phyloP scores from a whole-genome alignment of 2,797 vertebrate genomes.

The Oreochromis mossambicus region DNA sequence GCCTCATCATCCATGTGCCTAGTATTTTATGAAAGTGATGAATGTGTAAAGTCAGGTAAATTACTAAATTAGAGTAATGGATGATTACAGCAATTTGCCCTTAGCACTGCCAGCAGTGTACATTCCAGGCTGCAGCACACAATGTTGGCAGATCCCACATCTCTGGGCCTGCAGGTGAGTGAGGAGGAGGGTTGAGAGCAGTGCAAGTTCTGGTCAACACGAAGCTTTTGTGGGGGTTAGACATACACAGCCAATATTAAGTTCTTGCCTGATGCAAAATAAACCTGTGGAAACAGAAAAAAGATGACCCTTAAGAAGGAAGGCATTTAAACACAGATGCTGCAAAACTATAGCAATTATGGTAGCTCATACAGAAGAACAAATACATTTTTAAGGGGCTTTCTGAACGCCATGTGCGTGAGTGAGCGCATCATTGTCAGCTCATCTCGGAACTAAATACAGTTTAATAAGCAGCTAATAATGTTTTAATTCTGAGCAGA shows the following conservation, averaged over 20 bases:
- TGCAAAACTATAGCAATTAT: background rate
- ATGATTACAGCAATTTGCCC: constrained; percentile 72
- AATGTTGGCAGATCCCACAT: constrained; percentile 43
- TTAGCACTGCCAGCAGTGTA: constrained; percentile 61
- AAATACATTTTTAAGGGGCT: too few relatives aligned
- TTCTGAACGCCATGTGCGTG: background rate
- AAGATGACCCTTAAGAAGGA: background rate
- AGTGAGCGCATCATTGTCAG: background rate
- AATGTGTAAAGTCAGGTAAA: constrained; percentile 73
- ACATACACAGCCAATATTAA: background rate
- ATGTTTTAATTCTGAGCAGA: rapidly evolving
- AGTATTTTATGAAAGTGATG: constrained; percentile 64
- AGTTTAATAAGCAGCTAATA: background rate
- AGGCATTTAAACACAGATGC: background rate
- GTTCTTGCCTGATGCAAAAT: background rate
- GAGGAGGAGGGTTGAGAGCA: background rate
- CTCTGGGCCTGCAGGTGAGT: constrained; percentile 5
- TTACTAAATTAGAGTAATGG: constrained; percentile 70
- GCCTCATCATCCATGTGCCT: constrained; percentile 54
- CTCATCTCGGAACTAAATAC: background rate
- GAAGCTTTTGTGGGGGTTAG: constrained; percentile 6
- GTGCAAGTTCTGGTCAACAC: constrained; percentile 31
- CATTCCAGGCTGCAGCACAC: constrained; percentile 43
- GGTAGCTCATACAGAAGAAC: background rate
- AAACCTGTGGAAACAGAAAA: background rate